Evolutionary conservation across 1,140 invertebrate species (phyloP).

Genomic region (Drosophila kikkawai): DNA sequence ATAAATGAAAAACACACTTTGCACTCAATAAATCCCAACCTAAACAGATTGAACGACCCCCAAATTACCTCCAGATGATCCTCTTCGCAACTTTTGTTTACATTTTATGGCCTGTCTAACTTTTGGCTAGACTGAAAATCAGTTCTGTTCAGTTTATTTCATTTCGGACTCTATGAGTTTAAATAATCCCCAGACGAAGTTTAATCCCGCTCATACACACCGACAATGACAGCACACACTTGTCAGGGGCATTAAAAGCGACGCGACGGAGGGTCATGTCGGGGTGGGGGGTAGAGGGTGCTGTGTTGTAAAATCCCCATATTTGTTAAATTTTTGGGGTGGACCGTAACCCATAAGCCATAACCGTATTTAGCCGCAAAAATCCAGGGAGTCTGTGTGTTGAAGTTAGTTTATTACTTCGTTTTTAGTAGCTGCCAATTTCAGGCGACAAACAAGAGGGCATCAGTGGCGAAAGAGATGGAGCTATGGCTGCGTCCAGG

Average conservation of each 20-base stretch:
- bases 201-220: conserved; percentile 31
- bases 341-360: conserved; percentile 50
- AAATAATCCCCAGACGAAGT: conserved; percentile 55
- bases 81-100: conserved; percentile 34
- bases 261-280: conserved; percentile 6
- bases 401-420: conserved; percentile 79
- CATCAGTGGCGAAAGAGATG: conserved; percentile 34
- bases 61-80: conserved; percentile 34
- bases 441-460: conserved; percentile 70
- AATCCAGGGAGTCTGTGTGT: conserved; percentile 55
- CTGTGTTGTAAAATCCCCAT: conserved; percentile 41
- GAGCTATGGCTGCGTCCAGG: conserved; percentile 20
- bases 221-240: conserved; percentile 29
- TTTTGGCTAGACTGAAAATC: conserved; percentile 53
- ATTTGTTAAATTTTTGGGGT: conserved; percentile 51
- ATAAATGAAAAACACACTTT: conserved; percentile 8
- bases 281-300: not conserved
- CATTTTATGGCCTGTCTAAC: conserved; percentile 46
- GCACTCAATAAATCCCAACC: conserved; percentile 10
- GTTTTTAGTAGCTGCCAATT: conserved; percentile 82
- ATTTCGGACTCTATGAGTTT: conserved; percentile 34
- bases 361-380: conserved; percentile 62
- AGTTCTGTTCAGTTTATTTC: conserved; percentile 34
- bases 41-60: conserved; percentile 26
- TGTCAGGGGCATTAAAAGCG: conserved; percentile 50